Evolutionary conservation across 2,113 vertebrate genomes (phyloP).

Genomic region (Ptilonorhynchus violaceus): DNA sequence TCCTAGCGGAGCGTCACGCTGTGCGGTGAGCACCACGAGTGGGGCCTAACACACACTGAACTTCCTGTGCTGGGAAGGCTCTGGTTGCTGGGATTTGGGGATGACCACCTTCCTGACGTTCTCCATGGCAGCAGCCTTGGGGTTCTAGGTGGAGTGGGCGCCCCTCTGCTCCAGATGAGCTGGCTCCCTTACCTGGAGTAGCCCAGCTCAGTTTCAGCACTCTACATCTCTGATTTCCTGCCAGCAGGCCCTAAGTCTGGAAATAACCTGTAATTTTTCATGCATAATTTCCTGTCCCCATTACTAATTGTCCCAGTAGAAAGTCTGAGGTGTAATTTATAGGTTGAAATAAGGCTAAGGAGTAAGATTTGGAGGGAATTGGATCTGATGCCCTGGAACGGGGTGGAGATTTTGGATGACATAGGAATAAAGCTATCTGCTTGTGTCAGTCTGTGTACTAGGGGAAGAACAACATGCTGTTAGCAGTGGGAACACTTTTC

Average conservation of each 20-base stretch:
- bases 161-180: not conserved
- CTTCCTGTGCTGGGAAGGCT: fast-evolving
- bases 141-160: fast-evolving
- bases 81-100: not conserved
- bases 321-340: not conserved
- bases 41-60: fast-evolving
- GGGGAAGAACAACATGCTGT: not conserved
- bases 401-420: not conserved
- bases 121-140: fast-evolving
- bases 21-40: not conserved
- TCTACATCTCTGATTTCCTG: not conserved
- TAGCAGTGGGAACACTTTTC: not conserved
- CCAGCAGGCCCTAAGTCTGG: not conserved
- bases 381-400: not conserved
- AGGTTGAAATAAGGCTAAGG: not conserved
- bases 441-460: not conserved
- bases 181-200: not conserved
- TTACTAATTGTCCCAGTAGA: not conserved
- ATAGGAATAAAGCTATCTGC: not conserved
- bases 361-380: not conserved
- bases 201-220: not conserved
- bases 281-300: not conserved
- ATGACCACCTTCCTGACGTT: not conserved
- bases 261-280: not conserved
- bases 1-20: fast-evolving